Evolutionary conservation across 2,113 vertebrate genomes (phyloP), one percentile per base, ranked within the genome.

Genomic region (Andinoacara biseriatus): DNA sequence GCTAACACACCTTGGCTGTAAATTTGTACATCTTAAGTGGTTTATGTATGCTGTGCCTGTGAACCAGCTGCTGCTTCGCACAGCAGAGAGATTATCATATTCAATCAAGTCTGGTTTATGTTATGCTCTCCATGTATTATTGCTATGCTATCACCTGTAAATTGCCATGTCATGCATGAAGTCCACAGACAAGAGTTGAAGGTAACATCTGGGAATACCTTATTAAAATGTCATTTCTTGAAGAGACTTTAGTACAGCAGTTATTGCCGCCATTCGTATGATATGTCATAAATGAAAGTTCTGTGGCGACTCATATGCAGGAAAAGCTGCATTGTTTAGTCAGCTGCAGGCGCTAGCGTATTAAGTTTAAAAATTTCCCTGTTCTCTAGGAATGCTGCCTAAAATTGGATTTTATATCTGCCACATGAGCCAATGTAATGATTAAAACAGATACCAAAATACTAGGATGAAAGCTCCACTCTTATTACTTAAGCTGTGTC

Each of bases 401-500:
- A 74, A 75, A 86, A 80, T 78, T 84, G 54, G 84, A 89, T 89
- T 83, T 86, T 82, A 76, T 81, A 78, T 75, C 84, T 57, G 81
- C 82, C 69, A 81, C 56, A 76, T 83, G 77, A 90, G 84, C 46
- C 57, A 78, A 58, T 85, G 82, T 79, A 82, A 90, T 88, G 91
- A 94, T 93, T 91, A 91, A 91, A 93, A 90, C 81, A 83, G 83
- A 90, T 88, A 91, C 84, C 74, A 33, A 90, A 94, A 93, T 80
- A 83, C 79, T 86, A 90, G 33, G 65, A 91, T 76, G 65, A 87
- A 87, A 91, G 87, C 81, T 84, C 80, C 33, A 88, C 88, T 89
- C 89, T 93, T 90, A 91, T 91, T 90, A 90, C 86, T 90, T 91
- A 93, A 90, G 83, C 92, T 84, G 82, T 84, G 85, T 84, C 89